phyloP scores from a whole-genome alignment of 2,797 vertebrate species.

The Labroides dimidiatus region DNA sequence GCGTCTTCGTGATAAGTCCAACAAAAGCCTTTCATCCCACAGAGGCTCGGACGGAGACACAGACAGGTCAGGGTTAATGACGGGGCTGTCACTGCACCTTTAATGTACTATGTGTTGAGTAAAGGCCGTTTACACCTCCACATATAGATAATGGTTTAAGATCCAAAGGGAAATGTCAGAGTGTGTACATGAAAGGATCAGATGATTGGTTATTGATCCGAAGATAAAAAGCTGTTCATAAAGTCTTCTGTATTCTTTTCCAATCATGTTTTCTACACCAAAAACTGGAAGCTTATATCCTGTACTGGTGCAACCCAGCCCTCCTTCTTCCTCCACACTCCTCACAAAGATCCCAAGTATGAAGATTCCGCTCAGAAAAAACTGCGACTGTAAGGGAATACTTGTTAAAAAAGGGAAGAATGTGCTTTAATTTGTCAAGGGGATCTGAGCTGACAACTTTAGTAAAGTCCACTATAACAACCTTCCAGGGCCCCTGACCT shows the following conservation, averaged over 20 bases:
- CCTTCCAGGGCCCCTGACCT: conserved; percentile 94
- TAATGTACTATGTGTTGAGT: conserved; percentile 81
- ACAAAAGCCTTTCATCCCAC: conserved; percentile 73
- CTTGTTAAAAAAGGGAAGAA: conserved; percentile 88
- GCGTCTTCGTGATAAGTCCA: conserved; percentile 68
- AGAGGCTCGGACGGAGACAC: conserved; percentile 69
- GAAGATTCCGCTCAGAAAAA: conserved; percentile 76
- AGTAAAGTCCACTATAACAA: conserved; percentile 93
- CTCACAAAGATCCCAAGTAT: conserved; percentile 39
- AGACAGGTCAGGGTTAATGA: conserved; percentile 81
- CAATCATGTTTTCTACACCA: not conserved
- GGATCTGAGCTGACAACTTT: conserved; percentile 93
- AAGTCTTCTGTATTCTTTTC: not conserved
- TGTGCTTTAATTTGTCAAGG: conserved; percentile 95
- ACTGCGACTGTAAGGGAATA: conserved; percentile 90
- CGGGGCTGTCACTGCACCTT: conserved; percentile 75
- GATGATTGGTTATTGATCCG: conserved; percentile 10
- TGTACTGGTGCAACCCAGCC: not conserved
- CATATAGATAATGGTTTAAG: conserved; percentile 42
- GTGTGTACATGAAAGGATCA: conserved; percentile 9
- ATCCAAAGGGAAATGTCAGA: not conserved
- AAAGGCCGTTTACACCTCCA: conserved; percentile 56
- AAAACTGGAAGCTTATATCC: not conserved
- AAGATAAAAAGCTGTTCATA: too few species aligned
- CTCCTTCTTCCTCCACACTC: not conserved